Conservation (phyloP, 1,140 invertebrate genomes). For the Vanessa tameamea region DNA sequence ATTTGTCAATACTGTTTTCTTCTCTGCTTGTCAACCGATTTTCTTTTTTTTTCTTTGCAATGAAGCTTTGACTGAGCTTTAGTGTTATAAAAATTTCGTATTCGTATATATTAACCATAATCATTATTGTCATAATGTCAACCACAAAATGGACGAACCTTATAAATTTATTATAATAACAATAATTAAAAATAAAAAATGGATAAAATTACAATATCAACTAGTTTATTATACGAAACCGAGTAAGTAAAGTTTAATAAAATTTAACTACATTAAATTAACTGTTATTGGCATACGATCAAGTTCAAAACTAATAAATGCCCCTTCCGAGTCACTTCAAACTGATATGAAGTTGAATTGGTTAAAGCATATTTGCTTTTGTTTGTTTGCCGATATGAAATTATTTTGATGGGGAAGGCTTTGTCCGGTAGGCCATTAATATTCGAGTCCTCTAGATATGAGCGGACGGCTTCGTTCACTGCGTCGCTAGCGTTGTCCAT, state of each 20-base stretch:
- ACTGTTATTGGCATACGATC: slow-evolving; percentile 9
- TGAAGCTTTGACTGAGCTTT: no score
- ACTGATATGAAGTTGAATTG: slow-evolving; percentile 16
- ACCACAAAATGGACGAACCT: no score
- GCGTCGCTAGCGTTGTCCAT: slow-evolving; percentile 44
- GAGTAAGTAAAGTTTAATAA: neutral
- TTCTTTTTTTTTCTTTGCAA: no score
- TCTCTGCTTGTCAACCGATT: no score
- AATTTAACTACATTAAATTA: neutral
- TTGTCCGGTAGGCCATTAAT: slow-evolving; percentile 22
- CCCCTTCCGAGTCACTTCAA: slow-evolving; percentile 9
- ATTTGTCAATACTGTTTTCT: no score
- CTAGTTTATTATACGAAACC: no score
- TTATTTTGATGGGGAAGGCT: slow-evolving; percentile 15
- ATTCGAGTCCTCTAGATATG: slow-evolving; percentile 18
- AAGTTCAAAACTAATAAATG: slow-evolving; percentile 21
- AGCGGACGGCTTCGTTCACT: slow-evolving; percentile 9
- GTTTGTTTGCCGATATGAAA: slow-evolving; percentile 10
- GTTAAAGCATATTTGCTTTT: slow-evolving; percentile 4
- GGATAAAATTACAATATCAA: no score
- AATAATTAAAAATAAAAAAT: no score
- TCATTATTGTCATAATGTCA: no score
- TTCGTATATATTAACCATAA: no score
- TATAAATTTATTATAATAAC: no score
- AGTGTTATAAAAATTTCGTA: no score